Evolutionary conservation across 2,888 invertebrate species (phyloP).

Genomic region (Aphodius granarius): DNA sequence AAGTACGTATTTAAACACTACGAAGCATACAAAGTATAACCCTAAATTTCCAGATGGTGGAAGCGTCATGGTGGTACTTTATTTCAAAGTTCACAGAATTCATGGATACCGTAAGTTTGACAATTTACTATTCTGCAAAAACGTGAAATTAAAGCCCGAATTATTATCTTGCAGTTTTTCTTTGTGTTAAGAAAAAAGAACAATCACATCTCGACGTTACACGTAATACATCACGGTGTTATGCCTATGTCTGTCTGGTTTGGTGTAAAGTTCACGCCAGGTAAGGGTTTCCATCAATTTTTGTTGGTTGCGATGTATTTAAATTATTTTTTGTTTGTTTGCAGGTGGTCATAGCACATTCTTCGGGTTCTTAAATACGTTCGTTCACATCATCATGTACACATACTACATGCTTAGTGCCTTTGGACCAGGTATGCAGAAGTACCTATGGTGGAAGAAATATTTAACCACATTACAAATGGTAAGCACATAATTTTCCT

Average conservation of each 20-base stretch:
- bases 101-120: slow-evolving; percentile 84
- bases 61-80: slow-evolving; percentile 95
- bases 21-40: neutral
- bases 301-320: slow-evolving; percentile 14
- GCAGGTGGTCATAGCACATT: slow-evolving; percentile 93
- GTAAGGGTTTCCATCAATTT: slow-evolving; percentile 50
- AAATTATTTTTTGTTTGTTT: slow-evolving; percentile 30
- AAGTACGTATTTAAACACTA: slow-evolving; percentile 67
- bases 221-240: slow-evolving; percentile 95
- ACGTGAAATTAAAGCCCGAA: slow-evolving; percentile 9
- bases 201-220: slow-evolving; percentile 88
- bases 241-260: slow-evolving; percentile 99
- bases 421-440: slow-evolving; percentile 82
- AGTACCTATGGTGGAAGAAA: slow-evolving; percentile 95
- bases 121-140: neutral
- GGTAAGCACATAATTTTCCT: no score
- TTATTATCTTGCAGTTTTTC: slow-evolving; percentile 73
- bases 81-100: slow-evolving; percentile 96
- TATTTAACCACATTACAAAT: slow-evolving; percentile 92
- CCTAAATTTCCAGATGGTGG: slow-evolving; percentile 76
- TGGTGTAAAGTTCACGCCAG: slow-evolving; percentile 94
- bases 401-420: slow-evolving; percentile 90
- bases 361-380: slow-evolving; percentile 92
- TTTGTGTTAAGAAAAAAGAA: slow-evolving; percentile 94
- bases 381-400: slow-evolving; percentile 98